A percentile compares a stretch with the other conserved stretches of the same genome.
Conservation (phyloP, 2,113 vertebrate genomes). For the Ariopsis seemanni region DNA sequence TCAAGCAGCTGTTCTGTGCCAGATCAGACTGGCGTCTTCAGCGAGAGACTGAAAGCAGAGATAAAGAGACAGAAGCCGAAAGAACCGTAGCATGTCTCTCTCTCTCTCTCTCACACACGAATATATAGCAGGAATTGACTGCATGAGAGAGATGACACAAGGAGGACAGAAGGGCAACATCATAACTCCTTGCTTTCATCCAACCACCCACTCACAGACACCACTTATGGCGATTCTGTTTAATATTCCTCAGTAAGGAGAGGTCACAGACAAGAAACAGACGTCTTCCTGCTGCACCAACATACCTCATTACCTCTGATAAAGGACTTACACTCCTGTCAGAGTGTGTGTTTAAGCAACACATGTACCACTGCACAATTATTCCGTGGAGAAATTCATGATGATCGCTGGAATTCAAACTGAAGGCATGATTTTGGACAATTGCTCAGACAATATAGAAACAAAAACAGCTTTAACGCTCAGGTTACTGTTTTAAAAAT, state of each 20-base stretch:
- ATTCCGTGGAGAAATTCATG: neutral
- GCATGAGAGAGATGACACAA: slow-evolving; percentile 12
- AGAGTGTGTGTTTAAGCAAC: slow-evolving; percentile 15
- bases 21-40: slow-evolving; percentile 21
- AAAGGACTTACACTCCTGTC: slow-evolving; percentile 42
- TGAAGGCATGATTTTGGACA: neutral
- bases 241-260: slow-evolving; percentile 52
- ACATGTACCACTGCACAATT: neutral
- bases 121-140: slow-evolving; percentile 39
- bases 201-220: slow-evolving; percentile 43
- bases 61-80: neutral
- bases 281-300: slow-evolving; percentile 42
- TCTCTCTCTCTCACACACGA: too few species aligned
- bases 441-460: neutral
- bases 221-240: slow-evolving; percentile 37
- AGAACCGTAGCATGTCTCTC: neutral
- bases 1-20: slow-evolving; percentile 32
- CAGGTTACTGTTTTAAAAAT: neutral
- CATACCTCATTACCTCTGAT: slow-evolving; percentile 49
- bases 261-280: slow-evolving; percentile 47
- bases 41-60: neutral
- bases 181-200: slow-evolving; percentile 60
- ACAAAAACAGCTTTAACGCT: neutral
- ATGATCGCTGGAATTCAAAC: neutral
- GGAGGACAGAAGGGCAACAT: slow-evolving; percentile 47